A percentile compares a stretch with the other conserved stretches of the same genome.
Evolutionary conservation across 1,140 invertebrate species (phyloP).

Genomic region (Amyelois transitella): DNA sequence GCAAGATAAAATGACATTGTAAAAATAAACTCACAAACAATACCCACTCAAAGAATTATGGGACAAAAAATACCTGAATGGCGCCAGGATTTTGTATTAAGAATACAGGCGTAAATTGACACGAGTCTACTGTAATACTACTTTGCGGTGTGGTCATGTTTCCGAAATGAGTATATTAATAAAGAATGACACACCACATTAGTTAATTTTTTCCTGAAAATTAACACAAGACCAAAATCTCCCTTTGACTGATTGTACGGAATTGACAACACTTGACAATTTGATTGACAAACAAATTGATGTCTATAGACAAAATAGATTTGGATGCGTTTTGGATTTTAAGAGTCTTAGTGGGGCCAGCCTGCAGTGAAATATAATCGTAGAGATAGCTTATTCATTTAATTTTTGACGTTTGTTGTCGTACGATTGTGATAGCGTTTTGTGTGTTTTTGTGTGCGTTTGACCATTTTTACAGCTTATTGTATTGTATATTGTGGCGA

Average conservation of each 20-base stretch:
- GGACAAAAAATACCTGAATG: conserved; percentile 42
- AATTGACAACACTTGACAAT: too few species aligned
- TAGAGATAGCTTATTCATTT: too few species aligned
- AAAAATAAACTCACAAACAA: not conserved
- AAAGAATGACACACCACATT: conserved; percentile 26
- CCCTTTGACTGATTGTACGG: not conserved
- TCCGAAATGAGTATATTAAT: conserved; percentile 17
- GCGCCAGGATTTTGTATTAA: conserved; percentile 51
- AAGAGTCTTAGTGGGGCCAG: not conserved
- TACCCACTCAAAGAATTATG: not conserved
- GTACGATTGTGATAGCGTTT: too few species aligned
- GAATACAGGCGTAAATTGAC: conserved; percentile 63
- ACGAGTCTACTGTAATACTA: conserved; percentile 48
- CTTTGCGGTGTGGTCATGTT: conserved; percentile 42
- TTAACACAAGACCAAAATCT: not conserved
- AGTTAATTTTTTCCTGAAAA: not conserved
- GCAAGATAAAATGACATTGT: conserved; percentile 22
- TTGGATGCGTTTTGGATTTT: not conserved
- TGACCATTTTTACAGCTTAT: too few species aligned
- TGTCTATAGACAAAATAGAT: not conserved
- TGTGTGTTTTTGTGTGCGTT: too few species aligned
- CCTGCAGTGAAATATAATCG: too few species aligned
- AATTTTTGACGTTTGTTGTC: too few species aligned
- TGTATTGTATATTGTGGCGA: too few species aligned
- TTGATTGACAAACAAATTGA: not conserved